Conservation (phyloP, 2,113 vertebrate species). For the Sterrhoptilus dennistouni region DNA sequence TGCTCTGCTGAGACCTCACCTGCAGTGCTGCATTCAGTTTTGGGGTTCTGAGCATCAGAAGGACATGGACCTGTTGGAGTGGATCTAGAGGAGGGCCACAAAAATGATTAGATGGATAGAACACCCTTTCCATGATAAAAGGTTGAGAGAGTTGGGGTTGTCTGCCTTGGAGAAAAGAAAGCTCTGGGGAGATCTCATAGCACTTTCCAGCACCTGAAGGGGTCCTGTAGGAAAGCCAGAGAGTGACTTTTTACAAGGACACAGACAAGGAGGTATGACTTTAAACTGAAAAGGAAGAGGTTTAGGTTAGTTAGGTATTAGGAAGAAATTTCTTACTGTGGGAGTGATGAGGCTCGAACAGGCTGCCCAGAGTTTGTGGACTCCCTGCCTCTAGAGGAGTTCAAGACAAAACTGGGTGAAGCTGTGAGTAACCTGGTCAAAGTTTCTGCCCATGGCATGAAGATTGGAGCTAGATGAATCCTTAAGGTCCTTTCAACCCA, state of each 20-base stretch:
- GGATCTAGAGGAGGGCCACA: background rate
- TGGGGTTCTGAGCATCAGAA: background rate
- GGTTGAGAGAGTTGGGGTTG: background rate
- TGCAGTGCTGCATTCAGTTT: background rate
- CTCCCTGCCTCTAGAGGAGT: no score
- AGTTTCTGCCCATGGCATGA: background rate
- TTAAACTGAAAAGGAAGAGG: background rate
- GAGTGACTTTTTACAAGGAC: background rate
- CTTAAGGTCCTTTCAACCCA: background rate
- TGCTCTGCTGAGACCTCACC: background rate
- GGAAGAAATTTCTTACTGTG: background rate
- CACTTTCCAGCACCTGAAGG: background rate
- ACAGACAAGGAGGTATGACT: background rate
- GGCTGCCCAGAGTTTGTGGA: background rate
- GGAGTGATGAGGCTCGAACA: background rate
- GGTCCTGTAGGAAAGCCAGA: background rate
- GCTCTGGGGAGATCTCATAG: background rate
- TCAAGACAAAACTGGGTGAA: background rate
- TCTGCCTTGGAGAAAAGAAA: background rate
- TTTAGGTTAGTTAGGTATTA: background rate
- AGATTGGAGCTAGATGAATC: background rate
- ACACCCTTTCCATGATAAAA: background rate
- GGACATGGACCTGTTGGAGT: background rate
- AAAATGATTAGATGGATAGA: background rate
- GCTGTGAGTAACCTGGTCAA: background rate